Evolutionary conservation across 1,140 invertebrate genomes (phyloP).

Genomic region (Nasonia giraulti): DNA sequence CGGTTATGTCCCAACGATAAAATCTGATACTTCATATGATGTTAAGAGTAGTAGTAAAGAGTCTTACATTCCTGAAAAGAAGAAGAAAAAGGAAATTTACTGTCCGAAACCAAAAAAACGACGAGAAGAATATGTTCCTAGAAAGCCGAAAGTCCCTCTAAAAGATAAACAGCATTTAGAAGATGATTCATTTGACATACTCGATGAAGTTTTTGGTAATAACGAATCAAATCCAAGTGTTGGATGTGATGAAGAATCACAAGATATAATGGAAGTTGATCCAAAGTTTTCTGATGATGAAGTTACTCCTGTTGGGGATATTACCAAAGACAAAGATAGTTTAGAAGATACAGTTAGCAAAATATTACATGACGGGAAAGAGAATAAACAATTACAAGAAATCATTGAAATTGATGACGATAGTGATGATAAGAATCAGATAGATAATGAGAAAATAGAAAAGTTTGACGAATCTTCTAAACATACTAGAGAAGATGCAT

Average conservation of each 20-base stretch:
- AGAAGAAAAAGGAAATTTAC: constrained; percentile 64
- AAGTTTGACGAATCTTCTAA: constrained; percentile 49
- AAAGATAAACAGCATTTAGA: constrained; percentile 60
- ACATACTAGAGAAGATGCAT: constrained; percentile 16
- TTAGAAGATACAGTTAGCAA: constrained; percentile 47
- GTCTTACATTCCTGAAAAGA: constrained; percentile 64
- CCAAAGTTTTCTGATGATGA: constrained; percentile 69
- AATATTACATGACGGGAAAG: constrained; percentile 53
- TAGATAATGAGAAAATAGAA: constrained; percentile 38
- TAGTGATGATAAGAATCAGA: constrained; percentile 25
- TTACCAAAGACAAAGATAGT: constrained; percentile 57
- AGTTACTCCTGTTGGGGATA: constrained; percentile 46
- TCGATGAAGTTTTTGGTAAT: constrained; percentile 43
- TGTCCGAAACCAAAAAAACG: constrained; percentile 68
- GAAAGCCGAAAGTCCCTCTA: constrained; percentile 66
- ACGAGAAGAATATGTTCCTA: constrained; percentile 71
- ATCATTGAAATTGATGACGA: constrained; percentile 20
- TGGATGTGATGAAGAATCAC: constrained; percentile 57
- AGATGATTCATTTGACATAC: constrained; percentile 56
- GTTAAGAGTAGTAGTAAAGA: constrained; percentile 58
- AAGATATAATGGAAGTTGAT: constrained; percentile 63
- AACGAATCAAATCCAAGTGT: constrained; percentile 37
- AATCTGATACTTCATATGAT: constrained; percentile 61
- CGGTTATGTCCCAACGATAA: constrained; percentile 66
- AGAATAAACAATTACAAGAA: constrained; percentile 40